phyloP scores from a whole-genome alignment of 2,113 vertebrate species.

The Centropristis striata region DNA sequence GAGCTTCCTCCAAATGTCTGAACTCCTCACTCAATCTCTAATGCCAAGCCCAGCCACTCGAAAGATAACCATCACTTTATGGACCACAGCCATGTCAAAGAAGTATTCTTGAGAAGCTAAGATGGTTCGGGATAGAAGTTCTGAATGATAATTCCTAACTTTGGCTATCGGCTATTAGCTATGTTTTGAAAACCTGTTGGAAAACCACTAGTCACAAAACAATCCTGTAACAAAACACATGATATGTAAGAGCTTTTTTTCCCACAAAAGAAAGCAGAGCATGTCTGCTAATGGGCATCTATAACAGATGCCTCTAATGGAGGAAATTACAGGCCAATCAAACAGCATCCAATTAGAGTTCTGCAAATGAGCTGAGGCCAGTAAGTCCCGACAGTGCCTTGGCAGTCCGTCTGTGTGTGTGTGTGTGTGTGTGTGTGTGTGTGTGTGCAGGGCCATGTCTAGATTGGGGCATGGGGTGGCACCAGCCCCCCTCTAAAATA shows the following conservation, averaged over 20 bases:
- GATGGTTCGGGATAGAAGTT: not conserved
- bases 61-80: not conserved
- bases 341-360: not conserved
- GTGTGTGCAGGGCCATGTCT: no score
- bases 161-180: not conserved
- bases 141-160: not conserved
- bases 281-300: not conserved
- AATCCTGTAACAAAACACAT: not conserved
- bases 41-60: not conserved
- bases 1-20: no score
- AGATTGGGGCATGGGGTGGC: no score
- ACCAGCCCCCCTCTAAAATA: no score
- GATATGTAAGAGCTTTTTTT: not conserved
- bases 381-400: no score
- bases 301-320: slow-evolving; percentile 3
- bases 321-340: slow-evolving; percentile 14
- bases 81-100: not conserved
- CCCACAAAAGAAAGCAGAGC: not conserved
- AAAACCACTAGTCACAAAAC: not conserved
- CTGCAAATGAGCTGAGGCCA: not conserved
- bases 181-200: not conserved
- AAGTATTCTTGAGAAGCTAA: not conserved
- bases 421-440: no score
- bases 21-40: no score
- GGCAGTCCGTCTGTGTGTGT: not conserved